A percentile compares a stretch with the other conserved stretches of the same genome.
phyloP scores from a whole-genome alignment of 2,113 vertebrate genomes.

The Alectura lathami region DNA sequence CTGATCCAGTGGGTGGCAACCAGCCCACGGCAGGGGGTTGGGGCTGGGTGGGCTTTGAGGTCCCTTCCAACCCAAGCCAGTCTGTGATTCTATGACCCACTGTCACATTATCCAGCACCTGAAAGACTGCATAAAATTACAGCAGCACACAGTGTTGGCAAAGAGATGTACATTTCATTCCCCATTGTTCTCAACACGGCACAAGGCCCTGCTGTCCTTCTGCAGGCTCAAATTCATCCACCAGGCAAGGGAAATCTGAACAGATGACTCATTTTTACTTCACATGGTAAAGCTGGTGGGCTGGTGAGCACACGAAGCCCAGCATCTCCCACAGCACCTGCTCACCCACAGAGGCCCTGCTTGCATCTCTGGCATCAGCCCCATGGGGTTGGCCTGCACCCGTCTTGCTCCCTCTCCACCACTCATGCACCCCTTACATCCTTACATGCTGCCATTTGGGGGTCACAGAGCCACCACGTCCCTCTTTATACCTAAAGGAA shows the following conservation, averaged over 20 bases:
- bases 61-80: no score
- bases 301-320: not conserved
- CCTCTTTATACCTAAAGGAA: not conserved
- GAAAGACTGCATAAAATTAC: not conserved
- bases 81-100: no score
- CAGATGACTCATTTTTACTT: not conserved
- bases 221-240: not conserved
- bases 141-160: not conserved
- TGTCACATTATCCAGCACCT: not conserved
- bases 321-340: not conserved
- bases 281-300: not conserved
- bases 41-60: no score
- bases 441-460: not conserved
- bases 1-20: no score
- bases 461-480: not conserved
- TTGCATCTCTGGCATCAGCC: not conserved
- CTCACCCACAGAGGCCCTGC: fast-evolving
- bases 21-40: no score
- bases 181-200: not conserved
- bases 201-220: not conserved
- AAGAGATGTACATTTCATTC: not conserved
- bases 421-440: not conserved
- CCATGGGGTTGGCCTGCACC: fast-evolving
- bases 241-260: not conserved
- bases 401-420: not conserved